phyloP scores from a whole-genome alignment of 2,113 vertebrate genomes.

The Nothocercus julius region DNA sequence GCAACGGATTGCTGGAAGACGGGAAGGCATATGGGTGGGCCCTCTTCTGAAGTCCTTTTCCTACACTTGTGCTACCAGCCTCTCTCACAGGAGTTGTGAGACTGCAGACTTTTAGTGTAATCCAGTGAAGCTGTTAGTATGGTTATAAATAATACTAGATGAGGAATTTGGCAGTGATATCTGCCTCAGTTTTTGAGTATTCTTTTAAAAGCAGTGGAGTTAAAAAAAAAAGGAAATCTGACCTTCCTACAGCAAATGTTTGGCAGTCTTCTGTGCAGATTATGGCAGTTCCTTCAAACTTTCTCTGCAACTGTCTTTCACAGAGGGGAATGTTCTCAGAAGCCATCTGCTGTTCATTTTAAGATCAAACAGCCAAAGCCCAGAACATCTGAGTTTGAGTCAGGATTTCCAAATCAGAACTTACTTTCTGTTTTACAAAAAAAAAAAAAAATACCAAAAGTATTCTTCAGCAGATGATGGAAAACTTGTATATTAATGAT shows the following conservation, averaged over 20 bases:
- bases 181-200: rapidly evolving
- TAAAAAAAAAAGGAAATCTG: not conserved
- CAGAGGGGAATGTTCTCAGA: not conserved
- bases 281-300: not conserved
- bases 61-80: not conserved
- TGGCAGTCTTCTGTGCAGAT: not conserved
- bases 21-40: not conserved
- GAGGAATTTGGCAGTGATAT: not conserved
- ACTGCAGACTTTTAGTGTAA: not conserved
- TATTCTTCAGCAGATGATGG: slow-evolving; percentile 70
- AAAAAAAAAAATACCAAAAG: slow-evolving; percentile 50
- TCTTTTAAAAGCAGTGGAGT: rapidly evolving
- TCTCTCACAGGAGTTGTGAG: not conserved
- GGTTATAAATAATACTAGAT: not conserved
- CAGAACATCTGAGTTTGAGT: not conserved
- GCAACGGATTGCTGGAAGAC: not conserved
- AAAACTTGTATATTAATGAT: slow-evolving; percentile 76
- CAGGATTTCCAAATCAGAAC: slow-evolving; percentile 53
- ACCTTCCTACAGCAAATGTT: not conserved
- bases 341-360: slow-evolving; percentile 48
- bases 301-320: not conserved
- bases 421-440: slow-evolving; percentile 23
- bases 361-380: not conserved
- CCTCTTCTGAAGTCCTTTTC: not conserved
- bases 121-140: not conserved